Conservation (phyloP, 2,888 invertebrate genomes). For the Ernsta delagoae region DNA sequence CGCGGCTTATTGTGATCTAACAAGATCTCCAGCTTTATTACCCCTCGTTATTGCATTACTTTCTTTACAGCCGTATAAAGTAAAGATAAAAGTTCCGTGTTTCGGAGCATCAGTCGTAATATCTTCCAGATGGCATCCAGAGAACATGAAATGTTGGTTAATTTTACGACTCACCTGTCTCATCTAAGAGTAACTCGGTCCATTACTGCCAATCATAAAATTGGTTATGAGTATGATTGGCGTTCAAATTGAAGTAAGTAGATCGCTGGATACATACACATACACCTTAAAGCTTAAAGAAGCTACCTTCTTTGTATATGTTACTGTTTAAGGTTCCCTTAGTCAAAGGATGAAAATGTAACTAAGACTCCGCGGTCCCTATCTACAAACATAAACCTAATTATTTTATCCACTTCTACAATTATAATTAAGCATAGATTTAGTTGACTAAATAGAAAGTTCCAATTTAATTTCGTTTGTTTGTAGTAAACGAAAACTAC, state of each 20-base stretch:
- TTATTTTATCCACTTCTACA: too few species aligned
- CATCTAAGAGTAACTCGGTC: background rate
- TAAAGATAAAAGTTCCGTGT: constrained; percentile 30
- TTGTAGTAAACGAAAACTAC: too few species aligned
- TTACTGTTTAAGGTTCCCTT: too few species aligned
- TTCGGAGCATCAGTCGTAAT: constrained; percentile 30
- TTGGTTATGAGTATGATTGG: constrained; percentile 1
- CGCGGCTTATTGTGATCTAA: constrained; percentile 13
- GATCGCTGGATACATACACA: too few species aligned
- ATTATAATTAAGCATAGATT: too few species aligned
- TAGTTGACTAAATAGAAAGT: too few species aligned
- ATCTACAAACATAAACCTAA: too few species aligned
- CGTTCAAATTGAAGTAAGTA: background rate
- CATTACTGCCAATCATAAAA: constrained; percentile 18
- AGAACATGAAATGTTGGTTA: constrained; percentile 33
- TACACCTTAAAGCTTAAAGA: too few species aligned
- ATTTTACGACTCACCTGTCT: constrained; percentile 23
- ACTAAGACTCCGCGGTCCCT: too few species aligned
- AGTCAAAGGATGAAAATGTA: too few species aligned
- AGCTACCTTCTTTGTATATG: too few species aligned
- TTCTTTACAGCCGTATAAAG: constrained; percentile 25
- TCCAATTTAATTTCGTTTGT: too few species aligned
- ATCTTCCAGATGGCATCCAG: constrained; percentile 31
- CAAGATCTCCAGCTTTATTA: constrained; percentile 22
- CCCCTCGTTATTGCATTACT: constrained; percentile 27